Evolutionary conservation across 2,888 invertebrate species (phyloP), one percentile per base, ranked within the genome.

Genomic region (Drosophila meridiana): DNA sequence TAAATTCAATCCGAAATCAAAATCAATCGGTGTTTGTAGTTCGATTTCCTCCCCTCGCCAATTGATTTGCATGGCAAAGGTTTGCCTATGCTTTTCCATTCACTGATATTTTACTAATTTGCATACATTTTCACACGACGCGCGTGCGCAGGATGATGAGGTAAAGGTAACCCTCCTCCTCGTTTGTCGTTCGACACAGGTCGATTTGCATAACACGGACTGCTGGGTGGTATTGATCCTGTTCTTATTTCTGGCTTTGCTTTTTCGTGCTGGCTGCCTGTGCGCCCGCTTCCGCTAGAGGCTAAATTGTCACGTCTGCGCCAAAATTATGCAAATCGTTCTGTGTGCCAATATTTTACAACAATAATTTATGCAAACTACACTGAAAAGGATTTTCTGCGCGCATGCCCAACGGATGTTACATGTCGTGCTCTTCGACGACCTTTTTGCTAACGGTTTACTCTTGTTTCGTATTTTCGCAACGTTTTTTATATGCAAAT

Each of bases 131-230:
- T n/a, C 79, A 73, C 60, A 73, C 65, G 73, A 75, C 76, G 76
- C 90, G 82, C 83, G 89, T 89, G 85, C 90, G 80, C 78, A 14
- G 63, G 62, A 47, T 38, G 40, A 8, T 38, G n/a, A 45, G 28
- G 67, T 55, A 30, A 28, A 20, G 45, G 43, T 70, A 73, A 87
- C 74, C 83, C 86, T 87, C 83, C 83, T 82, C 73, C 58, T 58
- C 76, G 58, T 38, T 50, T 62, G 70, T 67, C 65, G 58, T 48
- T 52, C 62, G 69, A 68, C 78, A 73, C 91, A 92, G 92, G 92
- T 92, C 84, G 82, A 92, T 92, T 92, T 86, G 92, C 92, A 92
- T 92, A 91, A 92, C 91, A 92, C 88, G 84, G 78, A 62, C 83
- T 87, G 60, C 87, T 83, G 76, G 63, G 60, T 69, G 68, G 78